Base-by-base conservation (phyloP, 1,140 invertebrate species). In the Dendroctonus ponderosae region DNA sequence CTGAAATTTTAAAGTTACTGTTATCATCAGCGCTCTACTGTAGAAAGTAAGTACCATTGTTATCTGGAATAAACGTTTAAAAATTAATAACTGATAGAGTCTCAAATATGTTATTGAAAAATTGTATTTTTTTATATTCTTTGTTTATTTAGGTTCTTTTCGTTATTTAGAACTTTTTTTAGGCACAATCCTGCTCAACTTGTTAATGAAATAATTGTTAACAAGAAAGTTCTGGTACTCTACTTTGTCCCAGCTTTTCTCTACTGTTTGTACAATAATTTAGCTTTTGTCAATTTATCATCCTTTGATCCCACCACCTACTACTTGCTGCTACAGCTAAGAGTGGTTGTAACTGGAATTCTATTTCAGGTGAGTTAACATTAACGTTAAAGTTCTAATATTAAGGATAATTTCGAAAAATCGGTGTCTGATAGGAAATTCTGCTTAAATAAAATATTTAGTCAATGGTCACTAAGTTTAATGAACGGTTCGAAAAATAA, bases 251-350 rank as follows among this genome's bases (percentile, higher is more conserved):
- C 95, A 49, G 90, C 94, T 6, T 85, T 91, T 71, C 80, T 97
- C 39, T 98, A 98, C 78, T 96, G 93, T 76, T 81, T 97, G 5
- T 98, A 98, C 80, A 98, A 98, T 77, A 97, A 97, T 82, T 83
- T 98, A 71, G 87, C 93, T 8, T 98, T 96, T 81, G 84, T 92
- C 15, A 97, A 97, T 82, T 81, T 98, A 67, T 87, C 90, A 14
- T 86, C 84, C 26, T 97, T 96, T 82, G 95, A 97, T 79, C 94
- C 95, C 6, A 97, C 95, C 7, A 96, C 94, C 7, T 97, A 98
- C 76, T 96, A 92, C 79, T 81, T 97, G 37, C 80, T 97, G n/a
- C 81, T 98, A 6, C 95, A 98, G 80, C 86, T 97, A 58, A 82
- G 96, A 73, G 94, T 97, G 38, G 92, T 97, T 37, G 82, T 97